Evolutionary conservation across 1,140 invertebrate species (phyloP).

Genomic region (Paraescarpia echinospica): DNA sequence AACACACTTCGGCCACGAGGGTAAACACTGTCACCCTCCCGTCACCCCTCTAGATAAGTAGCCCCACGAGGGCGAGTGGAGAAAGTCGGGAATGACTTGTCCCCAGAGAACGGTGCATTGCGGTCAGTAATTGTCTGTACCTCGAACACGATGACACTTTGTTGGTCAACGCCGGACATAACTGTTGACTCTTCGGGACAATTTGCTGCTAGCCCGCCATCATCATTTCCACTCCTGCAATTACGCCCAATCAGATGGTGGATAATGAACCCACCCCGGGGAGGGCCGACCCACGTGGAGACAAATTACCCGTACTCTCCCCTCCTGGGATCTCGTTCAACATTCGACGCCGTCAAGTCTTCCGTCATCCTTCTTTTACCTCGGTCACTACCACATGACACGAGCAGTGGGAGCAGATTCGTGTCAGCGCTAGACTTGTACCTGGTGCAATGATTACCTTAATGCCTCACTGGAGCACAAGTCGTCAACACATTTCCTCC

Average conservation of each 20-base stretch:
- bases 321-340: too few relatives aligned
- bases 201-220: background rate
- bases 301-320: background rate
- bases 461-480: too few relatives aligned
- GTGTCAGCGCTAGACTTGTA: background rate
- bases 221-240: background rate
- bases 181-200: background rate
- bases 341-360: too few relatives aligned
- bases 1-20: background rate
- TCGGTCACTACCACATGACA: background rate
- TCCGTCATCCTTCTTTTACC: background rate
- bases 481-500: too few relatives aligned
- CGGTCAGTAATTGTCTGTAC: background rate
- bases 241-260: background rate
- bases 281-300: background rate
- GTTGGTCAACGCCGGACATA: background rate
- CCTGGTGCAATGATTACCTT: too few relatives aligned
- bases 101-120: background rate
- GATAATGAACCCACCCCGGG: background rate
- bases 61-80: background rate
- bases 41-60: background rate
- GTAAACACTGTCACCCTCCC: background rate
- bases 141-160: background rate
- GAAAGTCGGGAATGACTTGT: background rate
- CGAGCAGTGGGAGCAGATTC: background rate